Evolutionary conservation across 2,113 vertebrate genomes (phyloP).

Genomic region (Perca flavescens): DNA sequence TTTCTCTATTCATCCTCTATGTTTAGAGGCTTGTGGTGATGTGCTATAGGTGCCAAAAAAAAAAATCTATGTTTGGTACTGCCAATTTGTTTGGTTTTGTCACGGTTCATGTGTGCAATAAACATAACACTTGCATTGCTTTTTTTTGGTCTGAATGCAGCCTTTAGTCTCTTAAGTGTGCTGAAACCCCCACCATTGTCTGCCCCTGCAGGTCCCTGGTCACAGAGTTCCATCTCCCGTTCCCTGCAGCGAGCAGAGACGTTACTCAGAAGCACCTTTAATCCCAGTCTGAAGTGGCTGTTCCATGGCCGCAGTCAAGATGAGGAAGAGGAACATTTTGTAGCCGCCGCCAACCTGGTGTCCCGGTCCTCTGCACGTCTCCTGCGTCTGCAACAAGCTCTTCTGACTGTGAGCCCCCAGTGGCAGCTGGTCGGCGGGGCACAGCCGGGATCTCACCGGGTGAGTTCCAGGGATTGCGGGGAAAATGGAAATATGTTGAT

Average conservation of each 20-base stretch:
- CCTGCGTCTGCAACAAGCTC: slow-evolving; percentile 67
- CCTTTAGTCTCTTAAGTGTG: not conserved
- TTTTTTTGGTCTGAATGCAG: no score
- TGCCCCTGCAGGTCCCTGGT: slow-evolving; percentile 51
- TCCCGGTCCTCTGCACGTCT: slow-evolving; percentile 75
- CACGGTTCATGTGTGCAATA: no score
- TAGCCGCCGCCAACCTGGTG: slow-evolving; percentile 65
- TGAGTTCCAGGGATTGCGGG: not conserved
- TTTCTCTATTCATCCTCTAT: no score
- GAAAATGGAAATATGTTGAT: not conserved
- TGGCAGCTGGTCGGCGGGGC: slow-evolving; percentile 53
- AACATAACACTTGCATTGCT: no score
- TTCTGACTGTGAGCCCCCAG: slow-evolving; percentile 68
- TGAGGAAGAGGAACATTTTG: slow-evolving; percentile 66
- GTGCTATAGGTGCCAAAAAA: no score
- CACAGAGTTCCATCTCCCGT: slow-evolving; percentile 65
- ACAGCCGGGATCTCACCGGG: slow-evolving; percentile 23
- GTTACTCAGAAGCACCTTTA: slow-evolving; percentile 67
- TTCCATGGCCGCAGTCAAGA: slow-evolving; percentile 52
- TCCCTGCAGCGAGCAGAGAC: slow-evolving; percentile 75
- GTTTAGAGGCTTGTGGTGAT: no score
- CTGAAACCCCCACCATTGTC: not conserved
- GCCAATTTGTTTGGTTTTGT: no score
- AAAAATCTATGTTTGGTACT: no score
- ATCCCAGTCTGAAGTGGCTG: slow-evolving; percentile 73